Base-by-base conservation (phyloP, 2,797 vertebrate genomes). In the Natrix natrix region DNA sequence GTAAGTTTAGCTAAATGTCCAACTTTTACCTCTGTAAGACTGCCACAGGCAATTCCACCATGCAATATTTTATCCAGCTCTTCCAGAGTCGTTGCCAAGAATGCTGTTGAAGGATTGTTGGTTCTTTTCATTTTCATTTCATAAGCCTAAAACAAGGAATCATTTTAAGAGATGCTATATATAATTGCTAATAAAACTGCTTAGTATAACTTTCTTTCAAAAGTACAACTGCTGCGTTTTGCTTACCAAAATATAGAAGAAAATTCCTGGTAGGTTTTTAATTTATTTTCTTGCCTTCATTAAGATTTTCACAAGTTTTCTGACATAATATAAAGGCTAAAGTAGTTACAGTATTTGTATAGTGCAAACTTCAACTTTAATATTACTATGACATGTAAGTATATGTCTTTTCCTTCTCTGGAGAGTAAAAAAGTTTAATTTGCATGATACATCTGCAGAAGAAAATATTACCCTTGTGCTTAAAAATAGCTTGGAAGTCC, bases 11-110 rank as follows among this genome's bases (percentile, higher is more conserved):
- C 55, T 16, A 5, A 28, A 93, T 37, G 26, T 12, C 66, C 66
- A 61, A 86, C 86, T 12, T 86, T 95, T 98, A 98, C 98, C 98
- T 98, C 98, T 93, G 98, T 98, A 94, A 99, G 97, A 54, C 97
- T 98, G 93, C 98, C 98, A 93, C 98, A 97, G 20, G 98, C 97
- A 87, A 99, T 94, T 60, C 98, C 98, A 59, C 98, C 98, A 20
- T 95, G 97, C 88, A 99, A 96, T 37, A 97, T 95, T 94, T 96
- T 63, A 94, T 98, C 98, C 94, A 99, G 94, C 86, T 96, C 93
- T 87, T 94, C 87, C 28, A 98, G 96, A 0, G 97, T 98, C 3
- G 98, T 99, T 5, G 98, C 92, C 54, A 98, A 97, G 93, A 97
- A 98, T 0, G 96, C 96, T 87, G 95, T 92, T 20, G 95, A 97